Percentiles rank a stretch among this genome's conserved stretches.
Conservation (phyloP, 1,140 invertebrate species). For the Sinonovacula constricta region DNA sequence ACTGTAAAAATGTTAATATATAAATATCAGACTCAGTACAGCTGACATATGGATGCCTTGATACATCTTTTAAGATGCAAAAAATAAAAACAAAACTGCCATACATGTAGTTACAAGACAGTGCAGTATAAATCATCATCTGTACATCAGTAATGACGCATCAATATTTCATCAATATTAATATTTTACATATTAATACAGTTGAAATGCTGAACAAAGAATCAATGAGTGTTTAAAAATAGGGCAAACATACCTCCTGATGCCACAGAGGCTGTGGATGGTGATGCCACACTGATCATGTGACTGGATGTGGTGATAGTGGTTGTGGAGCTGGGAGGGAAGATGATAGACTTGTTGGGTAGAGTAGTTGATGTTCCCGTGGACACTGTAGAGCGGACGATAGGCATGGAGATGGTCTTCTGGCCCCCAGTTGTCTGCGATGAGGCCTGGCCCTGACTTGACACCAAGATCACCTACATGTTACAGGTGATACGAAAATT, state of each 20-base stretch:
- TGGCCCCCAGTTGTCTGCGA: constrained; percentile 63
- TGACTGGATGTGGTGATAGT: constrained; percentile 60
- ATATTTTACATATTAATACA: too few relatives aligned
- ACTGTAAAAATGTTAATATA: too few relatives aligned
- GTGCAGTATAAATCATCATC: too few relatives aligned
- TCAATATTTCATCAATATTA: too few relatives aligned
- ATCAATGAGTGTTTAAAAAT: too few relatives aligned
- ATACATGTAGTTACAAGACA: background rate
- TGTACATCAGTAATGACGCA: too few relatives aligned
- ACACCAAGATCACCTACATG: constrained; percentile 75
- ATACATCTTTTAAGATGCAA: too few relatives aligned
- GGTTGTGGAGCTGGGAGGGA: constrained; percentile 55
- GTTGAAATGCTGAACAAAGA: too few relatives aligned
- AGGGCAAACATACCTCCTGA: too few relatives aligned
- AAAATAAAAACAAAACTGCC: background rate
- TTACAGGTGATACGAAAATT: constrained; percentile 2
- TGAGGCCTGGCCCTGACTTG: constrained; percentile 67
- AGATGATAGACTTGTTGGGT: constrained; percentile 61
- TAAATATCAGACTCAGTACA: too few relatives aligned
- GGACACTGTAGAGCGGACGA: constrained; percentile 59
- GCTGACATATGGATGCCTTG: too few relatives aligned
- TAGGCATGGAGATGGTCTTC: constrained; percentile 71
- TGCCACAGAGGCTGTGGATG: constrained; percentile 31
- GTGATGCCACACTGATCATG: constrained; percentile 66
- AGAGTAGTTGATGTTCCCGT: constrained; percentile 54